A percentile compares a stretch with the other conserved stretches of the same genome.
phyloP scores from a whole-genome alignment of 1,140 invertebrate species.

The Musca vetustissima region DNA sequence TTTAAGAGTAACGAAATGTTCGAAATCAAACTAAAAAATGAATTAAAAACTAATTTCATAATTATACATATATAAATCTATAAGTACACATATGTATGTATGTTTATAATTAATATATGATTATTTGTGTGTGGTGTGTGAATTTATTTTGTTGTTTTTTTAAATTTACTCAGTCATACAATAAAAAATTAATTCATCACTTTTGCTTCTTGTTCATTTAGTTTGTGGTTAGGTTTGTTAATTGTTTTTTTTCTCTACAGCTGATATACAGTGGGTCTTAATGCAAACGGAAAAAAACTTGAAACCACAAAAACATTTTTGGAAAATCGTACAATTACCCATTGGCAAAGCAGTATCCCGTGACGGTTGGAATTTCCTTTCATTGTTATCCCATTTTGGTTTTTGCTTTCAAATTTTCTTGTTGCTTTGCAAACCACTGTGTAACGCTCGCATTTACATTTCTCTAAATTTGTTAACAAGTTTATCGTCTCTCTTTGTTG shows the following conservation, averaged over 20 bases:
- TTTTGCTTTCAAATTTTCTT: not conserved
- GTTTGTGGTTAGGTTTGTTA: not conserved
- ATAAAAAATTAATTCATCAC: conserved; percentile 19
- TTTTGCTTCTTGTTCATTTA: conserved; percentile 9
- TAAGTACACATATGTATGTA: not conserved
- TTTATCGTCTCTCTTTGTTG: not conserved
- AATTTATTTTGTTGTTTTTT: not conserved
- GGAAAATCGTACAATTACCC: no score
- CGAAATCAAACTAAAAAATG: not conserved
- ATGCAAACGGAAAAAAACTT: no score
- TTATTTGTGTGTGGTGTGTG: no score
- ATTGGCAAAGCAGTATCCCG: no score
- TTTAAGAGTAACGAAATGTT: conserved; percentile 4
- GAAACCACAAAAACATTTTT: no score
- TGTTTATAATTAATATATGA: no score
- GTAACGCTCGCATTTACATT: not conserved
- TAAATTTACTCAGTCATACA: conserved; percentile 24
- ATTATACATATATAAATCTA: conserved; percentile 14
- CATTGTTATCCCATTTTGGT: no score
- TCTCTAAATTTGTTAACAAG: not conserved
- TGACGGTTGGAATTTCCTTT: no score
- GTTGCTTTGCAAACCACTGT: not conserved
- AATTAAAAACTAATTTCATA: conserved; percentile 14
- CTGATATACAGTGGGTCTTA: no score
- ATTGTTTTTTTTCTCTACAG: no score